Conservation (phyloP, 30 jellyfish, hydroid and myxozoan genomes). For the Hydractinia symbiolongicarpus region DNA sequence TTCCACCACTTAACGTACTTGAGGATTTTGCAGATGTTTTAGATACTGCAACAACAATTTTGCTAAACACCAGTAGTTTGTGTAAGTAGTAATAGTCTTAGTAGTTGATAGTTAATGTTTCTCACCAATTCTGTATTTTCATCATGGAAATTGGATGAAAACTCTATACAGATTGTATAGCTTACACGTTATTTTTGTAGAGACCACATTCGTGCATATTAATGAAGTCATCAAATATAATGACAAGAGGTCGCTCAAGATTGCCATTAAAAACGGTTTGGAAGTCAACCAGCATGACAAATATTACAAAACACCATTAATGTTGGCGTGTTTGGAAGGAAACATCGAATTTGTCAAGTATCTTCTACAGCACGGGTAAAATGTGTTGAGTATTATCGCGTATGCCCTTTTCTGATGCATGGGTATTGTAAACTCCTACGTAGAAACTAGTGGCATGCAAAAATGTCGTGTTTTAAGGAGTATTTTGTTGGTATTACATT, state of each 20-base stretch:
- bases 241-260: conserved; percentile 64
- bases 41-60: too few species aligned
- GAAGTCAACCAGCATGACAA: conserved; percentile 66
- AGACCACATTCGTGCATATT: conserved; percentile 48
- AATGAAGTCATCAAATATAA: conserved; percentile 65
- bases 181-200: conserved; percentile 13
- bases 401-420: not conserved
- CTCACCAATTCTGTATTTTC: not conserved
- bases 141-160: too few species aligned
- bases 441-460: not conserved
- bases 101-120: not conserved
- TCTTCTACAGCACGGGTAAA: conserved; percentile 71
- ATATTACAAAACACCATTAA: conserved; percentile 84
- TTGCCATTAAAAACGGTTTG: conserved; percentile 65
- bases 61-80: too few species aligned
- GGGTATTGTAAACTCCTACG: not conserved
- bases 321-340: conserved; percentile 88
- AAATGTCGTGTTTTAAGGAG: too few species aligned
- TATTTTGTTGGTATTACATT: too few species aligned
- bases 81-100: too few species aligned
- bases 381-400: not conserved
- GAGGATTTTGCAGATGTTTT: too few species aligned
- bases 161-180: too few species aligned
- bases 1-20: too few species aligned
- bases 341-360: conserved; percentile 64